Percentiles rank a stretch among this genome's conserved stretches.
Evolutionary conservation across 1,140 invertebrate genomes (phyloP).

Genomic region (Rhyacophila brunnea): DNA sequence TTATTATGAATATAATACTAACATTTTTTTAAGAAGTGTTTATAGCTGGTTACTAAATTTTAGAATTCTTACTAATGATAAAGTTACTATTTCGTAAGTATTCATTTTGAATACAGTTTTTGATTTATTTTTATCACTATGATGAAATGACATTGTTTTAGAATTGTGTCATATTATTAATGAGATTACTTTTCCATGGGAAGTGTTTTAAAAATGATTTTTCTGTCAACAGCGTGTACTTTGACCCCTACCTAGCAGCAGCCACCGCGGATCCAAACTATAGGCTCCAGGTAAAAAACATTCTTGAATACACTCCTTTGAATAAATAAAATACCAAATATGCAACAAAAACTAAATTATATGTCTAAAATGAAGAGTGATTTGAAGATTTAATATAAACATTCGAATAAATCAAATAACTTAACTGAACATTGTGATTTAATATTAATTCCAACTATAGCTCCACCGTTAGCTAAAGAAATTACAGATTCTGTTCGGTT

Average conservation of each 20-base stretch:
- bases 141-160: background rate
- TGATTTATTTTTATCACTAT: background rate
- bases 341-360: too few relatives aligned
- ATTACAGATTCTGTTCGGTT: too few relatives aligned
- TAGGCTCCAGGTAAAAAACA: slow-evolving; percentile 78
- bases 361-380: too few relatives aligned
- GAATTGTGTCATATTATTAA: background rate
- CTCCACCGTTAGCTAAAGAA: too few relatives aligned
- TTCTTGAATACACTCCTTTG: background rate
- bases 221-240: slow-evolving; percentile 79
- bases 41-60: too few relatives aligned
- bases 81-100: background rate
- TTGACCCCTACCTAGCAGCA: slow-evolving; percentile 91
- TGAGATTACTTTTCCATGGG: background rate
- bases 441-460: too few relatives aligned
- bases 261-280: slow-evolving; percentile 85
- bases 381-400: too few relatives aligned
- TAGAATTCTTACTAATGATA: background rate
- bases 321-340: background rate
- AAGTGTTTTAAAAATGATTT: slow-evolving; percentile 28
- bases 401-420: too few relatives aligned
- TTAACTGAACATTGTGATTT: too few relatives aligned
- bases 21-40: too few relatives aligned
- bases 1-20: too few relatives aligned
- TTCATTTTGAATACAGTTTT: background rate